A percentile compares a stretch with the other conserved stretches of the same genome.
Conservation (phyloP, 2,113 vertebrate species). For the Melanerpes formicivorus region DNA sequence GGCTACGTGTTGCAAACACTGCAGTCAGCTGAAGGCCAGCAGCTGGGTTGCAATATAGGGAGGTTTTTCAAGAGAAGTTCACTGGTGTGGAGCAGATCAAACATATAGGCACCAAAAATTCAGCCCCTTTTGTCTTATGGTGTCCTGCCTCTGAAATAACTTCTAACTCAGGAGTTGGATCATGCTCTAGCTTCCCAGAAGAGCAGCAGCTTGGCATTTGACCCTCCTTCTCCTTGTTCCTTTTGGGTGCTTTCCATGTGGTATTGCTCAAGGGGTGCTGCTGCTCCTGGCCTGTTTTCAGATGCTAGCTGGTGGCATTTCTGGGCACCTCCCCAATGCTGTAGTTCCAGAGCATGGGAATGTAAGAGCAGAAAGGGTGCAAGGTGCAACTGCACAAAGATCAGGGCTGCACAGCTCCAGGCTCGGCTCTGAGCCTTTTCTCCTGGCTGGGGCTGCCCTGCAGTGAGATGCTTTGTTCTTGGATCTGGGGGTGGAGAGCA, state of each 20-base stretch:
- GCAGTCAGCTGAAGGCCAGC: background rate
- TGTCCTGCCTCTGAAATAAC: background rate
- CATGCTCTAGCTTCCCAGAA: background rate
- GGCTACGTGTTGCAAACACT: fast-evolving
- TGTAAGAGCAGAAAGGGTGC: background rate
- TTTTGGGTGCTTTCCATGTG: background rate
- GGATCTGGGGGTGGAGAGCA: fast-evolving
- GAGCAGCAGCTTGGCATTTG: background rate
- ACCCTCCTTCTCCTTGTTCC: background rate
- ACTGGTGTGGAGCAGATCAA: background rate
- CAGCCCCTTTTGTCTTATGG: background rate
- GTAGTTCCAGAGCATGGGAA: background rate
- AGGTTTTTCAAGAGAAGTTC: background rate
- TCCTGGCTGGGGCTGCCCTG: background rate
- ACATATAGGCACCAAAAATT: background rate
- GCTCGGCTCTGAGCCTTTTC: background rate
- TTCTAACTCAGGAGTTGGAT: too few relatives aligned
- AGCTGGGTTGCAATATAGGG: background rate
- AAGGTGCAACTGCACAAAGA: background rate
- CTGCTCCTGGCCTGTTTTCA: background rate
- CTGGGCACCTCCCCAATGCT: background rate
- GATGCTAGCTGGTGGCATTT: background rate
- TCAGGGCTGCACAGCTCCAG: background rate
- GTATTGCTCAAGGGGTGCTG: background rate
- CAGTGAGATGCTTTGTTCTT: background rate